These are phyloP conservation scores for Odontocerum albicorne DNA, from an alignment of 2,888 invertebrate genomes.

Conservation along the genomic window DNA sequence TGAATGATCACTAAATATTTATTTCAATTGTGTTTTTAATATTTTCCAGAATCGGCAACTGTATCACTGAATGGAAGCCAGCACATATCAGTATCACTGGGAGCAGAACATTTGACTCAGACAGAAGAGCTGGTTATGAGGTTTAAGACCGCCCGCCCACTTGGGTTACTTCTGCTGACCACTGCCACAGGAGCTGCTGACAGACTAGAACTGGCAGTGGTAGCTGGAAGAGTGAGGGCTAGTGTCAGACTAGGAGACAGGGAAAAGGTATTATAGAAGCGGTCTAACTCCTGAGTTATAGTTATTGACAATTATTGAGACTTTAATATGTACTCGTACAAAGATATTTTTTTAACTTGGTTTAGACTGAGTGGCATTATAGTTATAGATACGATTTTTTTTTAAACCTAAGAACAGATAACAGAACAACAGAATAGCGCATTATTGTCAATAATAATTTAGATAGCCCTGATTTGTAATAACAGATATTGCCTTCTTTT, in stretches of 20 bases:
- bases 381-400: no score
- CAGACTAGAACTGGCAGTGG: constrained; percentile 81
- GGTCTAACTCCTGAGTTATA: no score
- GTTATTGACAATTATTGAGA: no score
- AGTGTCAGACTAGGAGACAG: constrained; percentile 81
- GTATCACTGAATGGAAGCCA: constrained; percentile 88
- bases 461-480: no score
- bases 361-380: no score
- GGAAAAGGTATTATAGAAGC: constrained; percentile 65
- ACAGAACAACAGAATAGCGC: no score
- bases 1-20: no score
- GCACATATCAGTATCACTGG: constrained; percentile 75
- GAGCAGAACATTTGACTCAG: constrained; percentile 79
- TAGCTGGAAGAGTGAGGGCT: constrained; percentile 79
- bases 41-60: constrained; percentile 78
- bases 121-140: constrained; percentile 87
- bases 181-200: constrained; percentile 79
- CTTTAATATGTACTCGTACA: no score
- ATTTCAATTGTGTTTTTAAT: constrained; percentile 6
- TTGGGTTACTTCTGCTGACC: constrained; percentile 77
- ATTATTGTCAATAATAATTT: no score
- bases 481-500: no score
- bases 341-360: no score
- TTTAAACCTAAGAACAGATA: no score
- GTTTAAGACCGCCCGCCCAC: constrained; percentile 80